A percentile compares a stretch with the other conserved stretches of the same genome.
phyloP scores from a whole-genome alignment of 2,888 invertebrate genomes.

The Lasioglossum leucozonium region DNA sequence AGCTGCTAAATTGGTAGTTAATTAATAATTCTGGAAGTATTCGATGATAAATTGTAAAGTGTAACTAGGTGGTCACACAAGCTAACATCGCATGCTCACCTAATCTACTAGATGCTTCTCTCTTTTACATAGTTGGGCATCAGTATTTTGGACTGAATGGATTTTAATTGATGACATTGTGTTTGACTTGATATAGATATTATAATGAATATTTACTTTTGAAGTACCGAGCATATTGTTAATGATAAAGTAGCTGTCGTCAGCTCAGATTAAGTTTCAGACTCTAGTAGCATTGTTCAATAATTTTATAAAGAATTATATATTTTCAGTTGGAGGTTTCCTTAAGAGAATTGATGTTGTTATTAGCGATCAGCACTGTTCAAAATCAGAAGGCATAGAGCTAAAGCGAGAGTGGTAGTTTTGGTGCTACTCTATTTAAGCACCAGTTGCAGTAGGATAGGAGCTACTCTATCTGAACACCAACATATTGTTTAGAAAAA shows the following conservation, averaged over 20 bases:
- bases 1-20: background rate
- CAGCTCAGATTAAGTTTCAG: background rate
- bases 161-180: background rate
- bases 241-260: background rate
- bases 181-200: background rate
- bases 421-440: too few species aligned
- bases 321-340: background rate
- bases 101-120: background rate
- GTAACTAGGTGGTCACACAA: background rate
- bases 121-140: background rate
- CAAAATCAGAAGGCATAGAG: background rate
- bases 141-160: constrained; percentile 11
- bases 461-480: too few species aligned
- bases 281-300: background rate
- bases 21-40: background rate
- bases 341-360: too few species aligned
- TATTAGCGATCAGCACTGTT: background rate
- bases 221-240: background rate
- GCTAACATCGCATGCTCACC: background rate
- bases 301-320: background rate
- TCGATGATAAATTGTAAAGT: background rate
- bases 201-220: background rate
- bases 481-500: too few species aligned
- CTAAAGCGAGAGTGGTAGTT: background rate
- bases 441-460: too few species aligned